A percentile compares a stretch with the other conserved stretches of the same genome.
phyloP scores from a whole-genome alignment of 2,113 vertebrate genomes.

The Brachypteracias leptosomus region DNA sequence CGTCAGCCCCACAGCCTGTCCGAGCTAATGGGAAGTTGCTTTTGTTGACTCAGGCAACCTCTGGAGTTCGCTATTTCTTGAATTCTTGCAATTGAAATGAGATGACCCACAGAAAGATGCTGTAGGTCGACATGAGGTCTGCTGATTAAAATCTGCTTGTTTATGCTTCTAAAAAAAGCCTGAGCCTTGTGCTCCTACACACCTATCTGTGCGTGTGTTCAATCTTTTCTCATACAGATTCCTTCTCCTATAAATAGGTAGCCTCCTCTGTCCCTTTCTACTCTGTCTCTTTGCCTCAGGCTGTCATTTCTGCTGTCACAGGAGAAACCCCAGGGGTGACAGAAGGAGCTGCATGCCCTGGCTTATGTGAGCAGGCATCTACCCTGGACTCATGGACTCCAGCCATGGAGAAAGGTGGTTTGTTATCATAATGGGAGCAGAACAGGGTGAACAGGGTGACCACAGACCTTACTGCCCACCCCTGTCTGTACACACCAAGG shows the following conservation, averaged over 20 bases:
- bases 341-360: neutral
- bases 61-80: neutral
- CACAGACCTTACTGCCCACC: rapidly evolving
- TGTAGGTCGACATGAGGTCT: neutral
- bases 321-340: neutral
- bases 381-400: neutral
- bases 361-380: neutral
- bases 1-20: neutral
- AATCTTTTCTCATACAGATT: neutral
- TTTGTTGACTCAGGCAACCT: neutral
- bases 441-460: neutral
- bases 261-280: neutral
- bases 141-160: neutral
- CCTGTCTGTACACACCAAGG: neutral
- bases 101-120: neutral
- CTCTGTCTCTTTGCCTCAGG: neutral
- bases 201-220: neutral
- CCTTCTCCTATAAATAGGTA: neutral
- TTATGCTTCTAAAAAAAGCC: neutral
- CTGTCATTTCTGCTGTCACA: neutral
- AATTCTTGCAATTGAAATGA: neutral
- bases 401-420: neutral
- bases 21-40: neutral
- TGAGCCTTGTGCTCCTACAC: neutral
- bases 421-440: rapidly evolving